These are phyloP conservation scores for Holotrichia oblita DNA, from an alignment of 1,140 invertebrate species.

Conservation along the genomic window DNA sequence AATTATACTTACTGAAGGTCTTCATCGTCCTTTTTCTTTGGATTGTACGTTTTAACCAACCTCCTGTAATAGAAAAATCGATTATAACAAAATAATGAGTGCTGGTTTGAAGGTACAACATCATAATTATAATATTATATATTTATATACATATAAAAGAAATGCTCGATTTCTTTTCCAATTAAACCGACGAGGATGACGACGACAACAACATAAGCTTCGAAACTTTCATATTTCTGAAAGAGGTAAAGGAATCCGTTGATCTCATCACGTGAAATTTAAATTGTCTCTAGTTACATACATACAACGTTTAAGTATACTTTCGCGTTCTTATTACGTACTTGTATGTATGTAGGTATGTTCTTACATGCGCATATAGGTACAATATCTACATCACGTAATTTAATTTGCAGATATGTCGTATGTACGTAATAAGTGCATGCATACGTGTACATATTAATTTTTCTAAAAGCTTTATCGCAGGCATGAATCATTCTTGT, in stretches of 20 bases:
- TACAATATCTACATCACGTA: too few species aligned
- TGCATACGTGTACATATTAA: too few species aligned
- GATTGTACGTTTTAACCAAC: slow-evolving; percentile 95
- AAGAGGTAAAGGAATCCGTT: neutral
- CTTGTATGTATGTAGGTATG: too few species aligned
- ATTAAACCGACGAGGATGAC: neutral
- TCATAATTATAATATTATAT: neutral
- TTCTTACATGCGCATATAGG: too few species aligned
- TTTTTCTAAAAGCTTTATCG: too few species aligned
- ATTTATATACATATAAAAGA: neutral
- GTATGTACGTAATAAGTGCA: too few species aligned
- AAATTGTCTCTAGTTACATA: neutral
- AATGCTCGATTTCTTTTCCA: slow-evolving; percentile 4
- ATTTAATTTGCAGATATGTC: too few species aligned
- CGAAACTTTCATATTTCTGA: slow-evolving; percentile 9
- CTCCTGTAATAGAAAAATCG: slow-evolving; percentile 75
- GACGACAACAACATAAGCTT: neutral
- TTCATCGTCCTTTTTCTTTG: slow-evolving; percentile 98
- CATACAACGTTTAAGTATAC: too few species aligned
- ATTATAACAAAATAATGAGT: neutral
- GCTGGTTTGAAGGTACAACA: too few species aligned
- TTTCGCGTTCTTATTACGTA: neutral
- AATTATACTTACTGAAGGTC: slow-evolving; percentile 91
- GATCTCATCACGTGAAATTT: neutral
- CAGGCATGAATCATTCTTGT: too few species aligned